Conservation (phyloP, 2,888 invertebrate species). For the Mylabris sibirica region DNA sequence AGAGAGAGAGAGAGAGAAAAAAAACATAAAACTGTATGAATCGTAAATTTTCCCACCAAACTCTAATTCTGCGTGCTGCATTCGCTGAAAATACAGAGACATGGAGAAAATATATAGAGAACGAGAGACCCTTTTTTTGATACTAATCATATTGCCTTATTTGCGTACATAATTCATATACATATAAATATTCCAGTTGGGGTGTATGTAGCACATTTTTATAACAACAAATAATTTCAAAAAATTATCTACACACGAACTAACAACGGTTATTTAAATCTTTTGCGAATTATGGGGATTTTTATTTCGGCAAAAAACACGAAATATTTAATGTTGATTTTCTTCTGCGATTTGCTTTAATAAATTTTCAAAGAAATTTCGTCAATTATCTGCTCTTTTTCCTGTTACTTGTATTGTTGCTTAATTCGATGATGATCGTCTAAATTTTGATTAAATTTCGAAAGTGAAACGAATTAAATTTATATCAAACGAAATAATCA, state of each 20-base stretch:
- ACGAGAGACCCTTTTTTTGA: background rate
- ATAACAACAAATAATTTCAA: background rate
- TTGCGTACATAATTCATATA: constrained; percentile 2
- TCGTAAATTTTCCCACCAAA: background rate
- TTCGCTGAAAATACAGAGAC: background rate
- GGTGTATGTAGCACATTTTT: background rate
- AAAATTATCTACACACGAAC: background rate
- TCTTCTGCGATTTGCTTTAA: background rate
- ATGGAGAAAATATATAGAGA: background rate
- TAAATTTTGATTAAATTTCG: background rate
- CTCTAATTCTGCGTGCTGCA: background rate
- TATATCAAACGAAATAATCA: background rate
- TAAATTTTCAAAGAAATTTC: background rate
- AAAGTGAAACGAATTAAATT: background rate
- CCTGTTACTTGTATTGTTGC: background rate
- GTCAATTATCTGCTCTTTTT: background rate
- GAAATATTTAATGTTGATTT: background rate
- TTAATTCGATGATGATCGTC: background rate
- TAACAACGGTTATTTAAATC: constrained; percentile 1
- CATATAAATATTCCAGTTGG: constrained; percentile 5
- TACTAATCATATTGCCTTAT: constrained; percentile 6
- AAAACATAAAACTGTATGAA: background rate
- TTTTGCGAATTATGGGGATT: background rate
- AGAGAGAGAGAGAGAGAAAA: no score
- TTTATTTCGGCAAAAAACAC: background rate